Evolutionary conservation across 1,140 invertebrate genomes (phyloP), one percentile per base, ranked within the genome.

Genomic region (Drosophila guanche): DNA sequence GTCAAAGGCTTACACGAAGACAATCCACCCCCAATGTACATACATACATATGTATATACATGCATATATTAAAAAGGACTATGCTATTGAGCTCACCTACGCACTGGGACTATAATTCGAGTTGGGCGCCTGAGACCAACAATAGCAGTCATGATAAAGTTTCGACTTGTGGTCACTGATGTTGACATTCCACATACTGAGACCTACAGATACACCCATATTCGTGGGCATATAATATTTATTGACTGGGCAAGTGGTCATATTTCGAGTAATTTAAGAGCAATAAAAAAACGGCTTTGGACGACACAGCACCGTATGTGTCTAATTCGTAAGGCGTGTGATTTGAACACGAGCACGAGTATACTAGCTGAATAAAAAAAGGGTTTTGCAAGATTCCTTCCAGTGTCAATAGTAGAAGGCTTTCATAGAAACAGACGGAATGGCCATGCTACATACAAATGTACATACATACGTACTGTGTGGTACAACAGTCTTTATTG

Each of bases 221-320:
- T 20, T 37, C 33, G 10, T 33, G 10, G 29, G 52, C 53, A 84
- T 84, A 57, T 72, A 59, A 76, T 73, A 84, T 85, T 85, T 73
- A 84, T 84, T 60, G 66, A 72, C 58, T 72, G 72, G 67, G 71
- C 67, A 76, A 84, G 80, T 85, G 67, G 62, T 76, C 72, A 65
- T 67, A 76, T 85, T 84, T 79, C 59, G 7, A 71, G 76, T 76
- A 85, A 69, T 79, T 76, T 48, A 63, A 79, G 45, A 79, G 20
- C 48, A 40, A 58, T 74, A 78, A 78, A 58, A 71, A 72, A 20
- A 41, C 4, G 20, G 48, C 27, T 27, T 22, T n/a, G 42, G 46
- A 23, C 54, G 45, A 16, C 33, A 54, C 22, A 62, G 27, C 22
- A 61, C 42, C 57, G 62, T 63, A 61, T 47, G 42, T 27, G 20